Conservation (phyloP, 2,888 invertebrate species). For the Megastigmus dorsalis region DNA sequence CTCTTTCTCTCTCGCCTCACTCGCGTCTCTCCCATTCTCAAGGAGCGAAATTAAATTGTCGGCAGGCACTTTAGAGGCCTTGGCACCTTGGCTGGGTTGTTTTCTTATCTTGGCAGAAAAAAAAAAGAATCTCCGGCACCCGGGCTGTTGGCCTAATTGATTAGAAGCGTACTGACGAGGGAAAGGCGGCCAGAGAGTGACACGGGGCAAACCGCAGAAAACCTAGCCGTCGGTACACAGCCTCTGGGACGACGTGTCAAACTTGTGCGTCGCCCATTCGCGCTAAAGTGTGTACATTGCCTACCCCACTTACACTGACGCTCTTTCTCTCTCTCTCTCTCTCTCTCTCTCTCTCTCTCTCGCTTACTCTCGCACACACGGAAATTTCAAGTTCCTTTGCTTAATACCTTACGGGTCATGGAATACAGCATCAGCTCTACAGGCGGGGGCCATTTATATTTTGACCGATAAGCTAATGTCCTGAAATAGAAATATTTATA, state of each 20-base stretch:
- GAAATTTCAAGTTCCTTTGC: neutral
- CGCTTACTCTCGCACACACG: neutral
- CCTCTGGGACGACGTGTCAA: neutral
- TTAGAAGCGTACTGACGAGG: conserved; percentile 34
- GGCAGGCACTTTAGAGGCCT: neutral
- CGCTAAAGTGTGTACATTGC: conserved; percentile 25
- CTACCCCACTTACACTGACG: neutral
- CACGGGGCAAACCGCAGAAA: conserved; percentile 1
- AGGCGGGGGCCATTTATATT: too few species aligned
- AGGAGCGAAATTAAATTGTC: neutral
- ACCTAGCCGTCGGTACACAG: neutral
- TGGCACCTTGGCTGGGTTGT: neutral
- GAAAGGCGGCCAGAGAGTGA: neutral
- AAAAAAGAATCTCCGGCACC: neutral
- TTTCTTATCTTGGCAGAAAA: too few species aligned
- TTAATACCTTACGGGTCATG: too few species aligned
- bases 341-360: neutral
- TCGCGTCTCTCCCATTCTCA: too few species aligned
- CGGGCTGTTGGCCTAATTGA: conserved; percentile 25
- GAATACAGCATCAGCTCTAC: too few species aligned
- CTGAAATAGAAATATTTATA: too few species aligned
- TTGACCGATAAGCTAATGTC: too few species aligned
- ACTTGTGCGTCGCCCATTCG: conserved; percentile 31
- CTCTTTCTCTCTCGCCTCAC: too few species aligned
- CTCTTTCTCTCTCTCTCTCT: neutral